These are phyloP conservation scores for Lasaia peninsularis DNA, from an alignment of 1,140 invertebrate genomes.

Conservation along the genomic window DNA sequence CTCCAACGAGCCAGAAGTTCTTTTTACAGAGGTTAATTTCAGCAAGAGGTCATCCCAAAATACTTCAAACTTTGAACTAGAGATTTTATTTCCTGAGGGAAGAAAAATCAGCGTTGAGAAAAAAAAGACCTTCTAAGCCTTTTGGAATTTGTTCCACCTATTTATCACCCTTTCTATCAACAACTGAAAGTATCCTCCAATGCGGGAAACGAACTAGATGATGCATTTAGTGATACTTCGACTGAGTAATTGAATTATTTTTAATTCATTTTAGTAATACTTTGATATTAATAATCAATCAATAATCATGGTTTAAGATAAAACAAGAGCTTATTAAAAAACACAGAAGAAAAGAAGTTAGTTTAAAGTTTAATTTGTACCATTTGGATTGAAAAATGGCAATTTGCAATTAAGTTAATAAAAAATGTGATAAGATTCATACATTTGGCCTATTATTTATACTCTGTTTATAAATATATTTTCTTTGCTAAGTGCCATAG, in stretches of 20 bases:
- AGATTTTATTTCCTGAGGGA: constrained; percentile 19
- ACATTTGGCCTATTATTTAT: not conserved
- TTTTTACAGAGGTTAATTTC: constrained; percentile 14
- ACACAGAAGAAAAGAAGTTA: constrained; percentile 6
- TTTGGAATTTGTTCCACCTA: not conserved
- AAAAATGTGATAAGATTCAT: not conserved
- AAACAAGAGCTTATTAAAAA: too few species aligned
- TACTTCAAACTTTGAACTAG: constrained; percentile 14
- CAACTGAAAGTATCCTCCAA: not conserved
- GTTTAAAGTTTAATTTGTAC: not conserved
- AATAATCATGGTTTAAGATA: too few species aligned
- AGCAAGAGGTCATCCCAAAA: constrained; percentile 10
- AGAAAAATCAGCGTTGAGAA: constrained; percentile 21
- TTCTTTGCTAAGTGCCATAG: constrained; percentile 1
- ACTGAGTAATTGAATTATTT: not conserved
- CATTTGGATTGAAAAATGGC: not conserved
- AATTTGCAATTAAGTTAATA: not conserved
- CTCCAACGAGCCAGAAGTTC: constrained; percentile 17
- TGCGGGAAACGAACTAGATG: constrained; percentile 2
- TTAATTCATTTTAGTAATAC: not conserved
- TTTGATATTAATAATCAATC: too few species aligned
- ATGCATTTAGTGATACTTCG: not conserved
- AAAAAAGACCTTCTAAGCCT: constrained; percentile 15
- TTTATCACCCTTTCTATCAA: not conserved
- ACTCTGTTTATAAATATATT: not conserved